Percentiles rank a stretch among this genome's conserved stretches.
Conservation (phyloP, 2,797 vertebrate species). For the Enteromius thamalakanensis region DNA sequence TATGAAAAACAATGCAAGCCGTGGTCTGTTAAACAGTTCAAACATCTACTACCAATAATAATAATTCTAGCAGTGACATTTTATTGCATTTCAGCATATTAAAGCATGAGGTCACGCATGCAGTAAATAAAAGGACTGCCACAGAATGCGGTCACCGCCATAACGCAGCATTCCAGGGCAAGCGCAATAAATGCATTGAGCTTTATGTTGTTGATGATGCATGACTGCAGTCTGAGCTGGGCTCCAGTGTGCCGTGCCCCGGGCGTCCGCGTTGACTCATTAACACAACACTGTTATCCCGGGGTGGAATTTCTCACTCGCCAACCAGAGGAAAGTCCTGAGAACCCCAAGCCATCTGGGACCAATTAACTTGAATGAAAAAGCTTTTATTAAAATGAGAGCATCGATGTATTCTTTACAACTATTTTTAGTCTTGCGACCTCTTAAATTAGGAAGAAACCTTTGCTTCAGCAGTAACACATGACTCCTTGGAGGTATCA, state of each 20-base stretch:
- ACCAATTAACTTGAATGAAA: constrained; percentile 83
- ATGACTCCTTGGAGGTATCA: background rate
- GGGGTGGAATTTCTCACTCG: constrained; percentile 65
- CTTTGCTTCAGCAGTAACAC: background rate
- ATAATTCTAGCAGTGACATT: constrained; percentile 65
- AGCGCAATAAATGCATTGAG: background rate
- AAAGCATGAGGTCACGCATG: background rate
- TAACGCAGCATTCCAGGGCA: background rate
- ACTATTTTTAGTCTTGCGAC: constrained; percentile 62
- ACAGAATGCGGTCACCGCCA: background rate
- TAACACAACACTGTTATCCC: constrained; percentile 60
- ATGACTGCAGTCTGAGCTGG: background rate
- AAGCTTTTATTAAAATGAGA: constrained; percentile 64
- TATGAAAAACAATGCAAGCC: constrained; percentile 66
- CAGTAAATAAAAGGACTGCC: background rate
- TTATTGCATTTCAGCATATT: background rate
- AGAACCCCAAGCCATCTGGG: constrained; percentile 81
- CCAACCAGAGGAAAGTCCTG: constrained; percentile 64
- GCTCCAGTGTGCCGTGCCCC: constrained; percentile 8
- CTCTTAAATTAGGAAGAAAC: constrained; percentile 58
- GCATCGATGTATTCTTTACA: constrained; percentile 68
- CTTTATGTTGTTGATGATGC: background rate
- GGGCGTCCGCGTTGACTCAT: constrained; percentile 51
- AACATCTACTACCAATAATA: constrained; percentile 53
- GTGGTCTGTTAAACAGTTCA: constrained; percentile 73